Evolutionary conservation across 1,140 invertebrate species (phyloP), one percentile per base, ranked within the genome.

Genomic region (Zaprionus kolodkinae): DNA sequence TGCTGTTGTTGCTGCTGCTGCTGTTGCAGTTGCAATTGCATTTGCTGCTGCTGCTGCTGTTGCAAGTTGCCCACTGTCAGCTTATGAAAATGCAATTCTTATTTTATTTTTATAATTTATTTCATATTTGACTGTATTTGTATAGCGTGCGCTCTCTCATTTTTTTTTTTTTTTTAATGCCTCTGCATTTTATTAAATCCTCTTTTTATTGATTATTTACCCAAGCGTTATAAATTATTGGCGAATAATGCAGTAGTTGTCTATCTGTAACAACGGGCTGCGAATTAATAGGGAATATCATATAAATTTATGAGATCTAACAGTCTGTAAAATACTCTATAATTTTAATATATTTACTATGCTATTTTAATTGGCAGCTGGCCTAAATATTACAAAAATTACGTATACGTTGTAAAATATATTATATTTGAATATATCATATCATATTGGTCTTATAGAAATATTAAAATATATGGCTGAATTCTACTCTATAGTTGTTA

Each of bases 1-100:
- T 35, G 40, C 10, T 15, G 4, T 12, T 40, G 38, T 12, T n/a
- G 4, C 40, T 15, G 40, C 40, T 61, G 21, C 27, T 11, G 55
- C 15, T n/a, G 38, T 11, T 62, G 68, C 60, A 13, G 12, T 27
- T 59, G 61, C 62, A 27, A 7, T 69, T 55, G 48, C 72, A 57
- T 56, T 50, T 43, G 55, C 66, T 25, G 45, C 25, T 36, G 43
- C 11, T 12, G 5, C 40, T 43, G 40, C 40, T 15, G 6, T 6
- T 15, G 40, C 40, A 69, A 43, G 68, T 62, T 83, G 78, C 80
- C 72, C 59, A 62, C 45, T 45, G 57, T 67, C 75, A 78, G 83
- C 84, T 87, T 88, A 87, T 87, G 84, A 87, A 88, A 87, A 88
- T 83, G 84, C 80, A 78, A 80, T 80, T 88, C 87, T 82, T 70